phyloP scores from a whole-genome alignment of 2,888 invertebrate genomes.

The Drosophila setosimentum region DNA sequence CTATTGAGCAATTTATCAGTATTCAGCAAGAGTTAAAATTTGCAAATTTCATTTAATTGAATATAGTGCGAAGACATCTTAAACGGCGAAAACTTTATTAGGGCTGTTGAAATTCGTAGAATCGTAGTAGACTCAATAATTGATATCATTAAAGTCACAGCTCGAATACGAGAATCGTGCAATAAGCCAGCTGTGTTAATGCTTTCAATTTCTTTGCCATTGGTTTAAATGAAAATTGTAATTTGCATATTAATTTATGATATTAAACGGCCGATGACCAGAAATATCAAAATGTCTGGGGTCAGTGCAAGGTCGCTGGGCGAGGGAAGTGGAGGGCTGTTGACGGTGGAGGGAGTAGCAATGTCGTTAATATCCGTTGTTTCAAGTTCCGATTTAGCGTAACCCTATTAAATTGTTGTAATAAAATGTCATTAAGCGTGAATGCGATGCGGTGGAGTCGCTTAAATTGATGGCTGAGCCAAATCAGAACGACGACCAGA shows the following conservation, averaged over 20 bases:
- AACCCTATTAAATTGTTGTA: slow-evolving; percentile 53
- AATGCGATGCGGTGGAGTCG: slow-evolving; percentile 36
- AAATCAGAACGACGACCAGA: slow-evolving; percentile 15
- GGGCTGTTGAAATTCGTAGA: neutral
- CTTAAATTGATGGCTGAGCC: slow-evolving; percentile 58
- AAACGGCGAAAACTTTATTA: neutral
- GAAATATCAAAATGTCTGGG: neutral
- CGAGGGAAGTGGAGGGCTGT: neutral
- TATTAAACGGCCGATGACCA: slow-evolving; percentile 43
- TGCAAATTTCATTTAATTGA: neutral
- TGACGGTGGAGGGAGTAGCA: neutral
- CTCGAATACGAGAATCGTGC: neutral
- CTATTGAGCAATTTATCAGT: neutral
- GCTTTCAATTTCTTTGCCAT: slow-evolving; percentile 39
- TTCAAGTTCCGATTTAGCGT: slow-evolving; percentile 23
- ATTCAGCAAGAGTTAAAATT: neutral
- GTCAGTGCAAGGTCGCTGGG: neutral
- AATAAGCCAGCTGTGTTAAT: neutral
- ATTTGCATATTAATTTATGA: slow-evolving; percentile 71
- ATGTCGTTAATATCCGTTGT: slow-evolving; percentile 18
- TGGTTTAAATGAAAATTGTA: slow-evolving; percentile 48
- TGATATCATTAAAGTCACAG: neutral
- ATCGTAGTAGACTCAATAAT: neutral
- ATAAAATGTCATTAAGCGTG: slow-evolving; percentile 71
- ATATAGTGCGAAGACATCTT: neutral